phyloP scores from a whole-genome alignment of 2,797 vertebrate species.

The Sphenopsis melanotis region DNA sequence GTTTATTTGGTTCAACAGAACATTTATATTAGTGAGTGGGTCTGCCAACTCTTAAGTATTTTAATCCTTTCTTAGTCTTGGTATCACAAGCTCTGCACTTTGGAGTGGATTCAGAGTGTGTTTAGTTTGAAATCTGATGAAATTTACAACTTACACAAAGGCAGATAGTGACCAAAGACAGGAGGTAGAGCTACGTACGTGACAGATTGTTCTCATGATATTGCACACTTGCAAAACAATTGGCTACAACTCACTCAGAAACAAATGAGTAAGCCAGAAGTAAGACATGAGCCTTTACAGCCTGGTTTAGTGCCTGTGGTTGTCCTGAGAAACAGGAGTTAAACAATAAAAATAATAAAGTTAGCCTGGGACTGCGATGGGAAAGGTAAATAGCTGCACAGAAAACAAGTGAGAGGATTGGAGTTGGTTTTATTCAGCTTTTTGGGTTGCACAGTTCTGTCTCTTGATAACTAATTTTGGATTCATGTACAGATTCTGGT shows the following conservation, averaged over 20 bases:
- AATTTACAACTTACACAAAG: background rate
- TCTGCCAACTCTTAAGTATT: background rate
- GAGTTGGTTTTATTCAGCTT: background rate
- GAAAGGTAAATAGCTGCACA: background rate
- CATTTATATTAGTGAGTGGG: background rate
- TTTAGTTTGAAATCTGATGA: background rate
- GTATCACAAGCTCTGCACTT: background rate
- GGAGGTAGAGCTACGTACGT: background rate
- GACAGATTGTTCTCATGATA: background rate
- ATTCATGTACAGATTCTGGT: background rate
- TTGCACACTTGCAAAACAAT: background rate
- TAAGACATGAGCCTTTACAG: background rate
- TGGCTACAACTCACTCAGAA: background rate
- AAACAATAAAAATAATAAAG: background rate
- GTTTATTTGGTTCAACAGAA: background rate
- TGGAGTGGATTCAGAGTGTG: background rate
- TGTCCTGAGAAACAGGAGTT: background rate
- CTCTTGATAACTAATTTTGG: background rate
- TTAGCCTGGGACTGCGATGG: background rate
- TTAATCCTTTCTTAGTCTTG: background rate
- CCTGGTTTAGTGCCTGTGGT: background rate
- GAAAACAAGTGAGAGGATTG: background rate
- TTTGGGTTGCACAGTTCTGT: background rate
- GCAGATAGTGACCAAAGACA: fast-evolving
- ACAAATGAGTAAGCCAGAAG: background rate